Evolutionary conservation across 2,113 vertebrate genomes (phyloP).

Genomic region (Mormoops blainvillei): DNA sequence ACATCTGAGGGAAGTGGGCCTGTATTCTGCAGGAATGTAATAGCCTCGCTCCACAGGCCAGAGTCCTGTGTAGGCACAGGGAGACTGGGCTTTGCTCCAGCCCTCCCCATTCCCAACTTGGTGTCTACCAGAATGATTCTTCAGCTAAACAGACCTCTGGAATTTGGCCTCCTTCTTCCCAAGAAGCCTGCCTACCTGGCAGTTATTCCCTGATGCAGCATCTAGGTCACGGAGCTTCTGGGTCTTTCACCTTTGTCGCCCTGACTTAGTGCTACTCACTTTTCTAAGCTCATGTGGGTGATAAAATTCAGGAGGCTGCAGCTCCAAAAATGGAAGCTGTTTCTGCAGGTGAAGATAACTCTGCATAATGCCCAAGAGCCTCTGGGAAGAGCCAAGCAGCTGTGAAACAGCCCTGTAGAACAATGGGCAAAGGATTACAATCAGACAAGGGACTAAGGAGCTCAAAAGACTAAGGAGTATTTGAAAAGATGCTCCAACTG

Average conservation of each 20-base stretch:
- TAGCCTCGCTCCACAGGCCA: background rate
- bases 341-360: background rate
- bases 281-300: background rate
- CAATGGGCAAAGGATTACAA: background rate
- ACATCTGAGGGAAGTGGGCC: background rate
- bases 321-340: background rate
- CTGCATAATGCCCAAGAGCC: too few species aligned
- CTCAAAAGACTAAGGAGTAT: background rate
- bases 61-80: background rate
- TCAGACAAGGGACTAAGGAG: background rate
- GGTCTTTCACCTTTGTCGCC: background rate
- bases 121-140: background rate
- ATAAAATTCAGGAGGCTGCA: background rate
- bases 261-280: background rate
- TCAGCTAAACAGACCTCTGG: background rate
- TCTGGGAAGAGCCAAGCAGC: background rate
- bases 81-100: background rate
- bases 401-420: background rate
- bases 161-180: background rate
- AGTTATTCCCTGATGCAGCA: background rate
- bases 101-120: background rate
- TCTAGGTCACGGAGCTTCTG: background rate
- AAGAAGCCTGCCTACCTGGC: background rate
- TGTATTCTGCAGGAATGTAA: background rate
- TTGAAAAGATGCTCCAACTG: background rate